A percentile compares a stretch with the other conserved stretches of the same genome.
phyloP scores from a whole-genome alignment of 1,140 invertebrate genomes.

The Lamellibrachia luymesi region DNA sequence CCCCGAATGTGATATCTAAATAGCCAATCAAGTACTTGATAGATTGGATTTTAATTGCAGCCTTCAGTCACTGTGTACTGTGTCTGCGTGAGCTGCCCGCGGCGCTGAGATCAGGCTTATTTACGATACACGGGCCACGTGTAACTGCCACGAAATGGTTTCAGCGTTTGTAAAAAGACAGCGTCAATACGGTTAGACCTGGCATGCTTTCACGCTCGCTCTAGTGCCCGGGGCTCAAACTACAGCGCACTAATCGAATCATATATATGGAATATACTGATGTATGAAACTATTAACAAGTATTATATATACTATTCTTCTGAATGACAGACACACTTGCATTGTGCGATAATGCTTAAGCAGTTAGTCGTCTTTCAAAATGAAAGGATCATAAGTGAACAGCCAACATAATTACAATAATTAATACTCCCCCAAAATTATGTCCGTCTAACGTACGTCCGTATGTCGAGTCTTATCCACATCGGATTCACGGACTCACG shows the following conservation, averaged over 20 bases:
- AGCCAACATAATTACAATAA: no score
- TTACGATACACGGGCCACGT: background rate
- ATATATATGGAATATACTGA: background rate
- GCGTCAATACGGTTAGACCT: background rate
- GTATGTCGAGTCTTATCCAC: background rate
- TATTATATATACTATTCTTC: no score
- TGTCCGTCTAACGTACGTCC: no score
- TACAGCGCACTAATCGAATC: background rate
- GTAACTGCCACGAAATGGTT: background rate
- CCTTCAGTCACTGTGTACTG: background rate
- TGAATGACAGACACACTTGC: no score
- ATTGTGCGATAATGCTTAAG: no score
- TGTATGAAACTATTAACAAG: background rate
- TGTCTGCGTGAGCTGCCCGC: background rate
- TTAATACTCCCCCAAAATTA: no score
- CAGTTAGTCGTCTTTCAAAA: no score
- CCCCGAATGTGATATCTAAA: background rate
- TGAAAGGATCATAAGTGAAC: no score
- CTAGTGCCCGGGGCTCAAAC: background rate
- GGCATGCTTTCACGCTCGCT: background rate
- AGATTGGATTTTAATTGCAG: background rate
- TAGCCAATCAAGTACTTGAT: background rate
- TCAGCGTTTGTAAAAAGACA: background rate
- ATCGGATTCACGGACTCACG: background rate
- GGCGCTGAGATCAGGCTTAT: background rate